Conservation (phyloP, 2,797 vertebrate species). For the Pseudochirops cupreus region DNA sequence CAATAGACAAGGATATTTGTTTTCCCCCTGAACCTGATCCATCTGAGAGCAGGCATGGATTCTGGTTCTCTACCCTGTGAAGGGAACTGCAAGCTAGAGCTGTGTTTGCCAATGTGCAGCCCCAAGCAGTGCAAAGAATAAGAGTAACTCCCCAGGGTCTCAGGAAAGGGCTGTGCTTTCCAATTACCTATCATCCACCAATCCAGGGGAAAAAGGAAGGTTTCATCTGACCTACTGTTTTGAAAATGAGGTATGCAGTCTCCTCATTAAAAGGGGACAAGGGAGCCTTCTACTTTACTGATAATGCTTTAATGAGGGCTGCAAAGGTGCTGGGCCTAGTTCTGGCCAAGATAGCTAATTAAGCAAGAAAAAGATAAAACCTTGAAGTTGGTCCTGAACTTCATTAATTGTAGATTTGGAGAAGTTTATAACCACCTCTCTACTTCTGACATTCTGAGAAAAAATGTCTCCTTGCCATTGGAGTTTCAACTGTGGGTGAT, state of each 20-base stretch:
- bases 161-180: background rate
- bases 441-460: background rate
- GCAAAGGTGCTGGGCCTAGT: background rate
- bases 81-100: background rate
- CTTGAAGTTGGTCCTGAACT: background rate
- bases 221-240: conserved; percentile 48
- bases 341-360: conserved; percentile 29
- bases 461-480: conserved; percentile 35
- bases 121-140: conserved; percentile 7
- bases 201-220: background rate
- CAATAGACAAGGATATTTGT: background rate
- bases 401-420: conserved; percentile 8
- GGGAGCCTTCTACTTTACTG: conserved; percentile 25
- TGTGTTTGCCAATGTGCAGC: background rate
- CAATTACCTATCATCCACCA: background rate
- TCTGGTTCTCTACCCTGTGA: background rate
- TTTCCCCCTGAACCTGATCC: background rate
- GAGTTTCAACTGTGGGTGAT: conserved; percentile 11
- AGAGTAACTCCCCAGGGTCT: conserved; percentile 13
- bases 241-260: conserved; percentile 46
- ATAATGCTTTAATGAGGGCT: conserved; percentile 38
- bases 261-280: conserved; percentile 20
- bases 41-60: background rate
- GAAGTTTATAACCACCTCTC: conserved; percentile 20
- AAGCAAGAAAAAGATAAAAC: conserved; percentile 25